Conservation (phyloP, 2,113 vertebrate genomes). For the Rhynchopsitta pachyrhyncha region DNA sequence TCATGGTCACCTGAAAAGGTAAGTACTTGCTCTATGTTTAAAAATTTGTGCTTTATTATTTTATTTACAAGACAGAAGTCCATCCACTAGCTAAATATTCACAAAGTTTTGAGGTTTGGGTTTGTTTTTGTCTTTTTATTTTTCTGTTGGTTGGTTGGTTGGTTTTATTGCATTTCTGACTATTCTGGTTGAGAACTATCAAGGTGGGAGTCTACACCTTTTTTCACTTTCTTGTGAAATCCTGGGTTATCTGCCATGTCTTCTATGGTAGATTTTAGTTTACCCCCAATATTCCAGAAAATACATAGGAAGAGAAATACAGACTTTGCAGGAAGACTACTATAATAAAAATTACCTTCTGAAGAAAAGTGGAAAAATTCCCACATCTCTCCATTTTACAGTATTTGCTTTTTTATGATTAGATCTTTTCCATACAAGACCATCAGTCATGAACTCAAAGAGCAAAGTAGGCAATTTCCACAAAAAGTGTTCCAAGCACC, state of each 20-base stretch:
- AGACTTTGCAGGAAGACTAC: background rate
- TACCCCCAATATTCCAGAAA: background rate
- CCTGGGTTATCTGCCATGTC: background rate
- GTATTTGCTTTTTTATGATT: background rate
- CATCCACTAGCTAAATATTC: background rate
- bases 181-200: background rate
- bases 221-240: background rate
- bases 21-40: background rate
- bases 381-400: background rate
- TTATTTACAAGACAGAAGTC: background rate
- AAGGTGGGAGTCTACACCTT: accelerated
- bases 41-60: background rate
- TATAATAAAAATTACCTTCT: accelerated
- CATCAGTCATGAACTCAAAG: background rate
- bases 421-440: background rate
- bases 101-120: background rate
- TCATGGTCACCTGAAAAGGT: background rate
- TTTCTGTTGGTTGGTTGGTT: background rate
- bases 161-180: background rate
- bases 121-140: background rate
- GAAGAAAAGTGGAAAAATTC: background rate
- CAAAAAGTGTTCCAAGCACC: background rate
- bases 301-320: background rate
- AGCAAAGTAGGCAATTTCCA: background rate
- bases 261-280: background rate